These are phyloP conservation scores for Callosobruchus maculatus DNA, from an alignment of 2,888 invertebrate genomes.

Conservation along the genomic window DNA sequence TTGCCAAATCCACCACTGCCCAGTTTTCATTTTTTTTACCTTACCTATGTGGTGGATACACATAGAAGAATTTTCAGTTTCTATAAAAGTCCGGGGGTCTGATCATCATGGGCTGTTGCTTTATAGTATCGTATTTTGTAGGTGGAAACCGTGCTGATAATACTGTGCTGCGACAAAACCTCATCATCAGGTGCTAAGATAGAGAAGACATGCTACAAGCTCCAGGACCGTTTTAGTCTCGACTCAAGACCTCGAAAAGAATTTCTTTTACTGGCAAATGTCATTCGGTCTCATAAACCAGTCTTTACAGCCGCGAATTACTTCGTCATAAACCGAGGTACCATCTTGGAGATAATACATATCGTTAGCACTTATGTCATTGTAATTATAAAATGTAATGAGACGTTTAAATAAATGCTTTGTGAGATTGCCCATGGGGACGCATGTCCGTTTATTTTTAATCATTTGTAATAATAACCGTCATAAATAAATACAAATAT, in stretches of 20 bases:
- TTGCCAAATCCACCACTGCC: no score
- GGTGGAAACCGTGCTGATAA: constrained; percentile 7
- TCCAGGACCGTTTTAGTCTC: constrained; percentile 2
- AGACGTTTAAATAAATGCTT: background rate
- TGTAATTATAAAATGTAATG: constrained; percentile 10
- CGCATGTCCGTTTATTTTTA: no score
- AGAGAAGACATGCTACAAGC: constrained; percentile 3
- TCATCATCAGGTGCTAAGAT: constrained; percentile 5
- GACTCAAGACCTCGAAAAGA: constrained; percentile 4
- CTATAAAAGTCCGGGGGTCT: no score
- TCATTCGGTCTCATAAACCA: constrained; percentile 4
- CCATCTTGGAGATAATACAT: constrained; percentile 5
- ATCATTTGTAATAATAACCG: no score
- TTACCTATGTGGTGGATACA: no score
- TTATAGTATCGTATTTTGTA: constrained; percentile 2
- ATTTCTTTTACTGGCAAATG: constrained; percentile 6
- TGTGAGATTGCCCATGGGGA: background rate
- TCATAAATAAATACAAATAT: no score
- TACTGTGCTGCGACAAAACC: constrained; percentile 4
- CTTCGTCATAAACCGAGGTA: constrained; percentile 9
- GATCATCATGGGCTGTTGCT: no score
- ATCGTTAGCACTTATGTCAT: constrained; percentile 10
- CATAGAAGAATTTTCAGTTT: no score
- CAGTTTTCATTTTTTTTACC: no score
- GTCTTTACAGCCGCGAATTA: constrained; percentile 10